Conservation (phyloP, 2,797 vertebrate genomes). For the Vultur gryphus region DNA sequence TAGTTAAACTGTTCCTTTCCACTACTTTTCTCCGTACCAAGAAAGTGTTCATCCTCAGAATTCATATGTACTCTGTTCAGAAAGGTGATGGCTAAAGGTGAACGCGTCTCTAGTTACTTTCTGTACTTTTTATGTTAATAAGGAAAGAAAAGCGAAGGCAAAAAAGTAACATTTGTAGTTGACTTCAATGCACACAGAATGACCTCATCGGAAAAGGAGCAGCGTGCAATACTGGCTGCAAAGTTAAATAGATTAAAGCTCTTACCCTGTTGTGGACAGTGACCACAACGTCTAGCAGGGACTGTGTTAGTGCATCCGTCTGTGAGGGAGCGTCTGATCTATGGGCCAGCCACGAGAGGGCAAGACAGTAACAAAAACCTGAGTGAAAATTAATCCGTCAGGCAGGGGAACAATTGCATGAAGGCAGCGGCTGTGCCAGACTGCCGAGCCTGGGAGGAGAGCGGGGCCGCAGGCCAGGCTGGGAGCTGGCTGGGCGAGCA, state of each 20-base stretch:
- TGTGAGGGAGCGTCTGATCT: not conserved
- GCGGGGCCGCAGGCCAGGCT: not conserved
- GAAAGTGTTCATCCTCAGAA: not conserved
- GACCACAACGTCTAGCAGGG: rapidly evolving
- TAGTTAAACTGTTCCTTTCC: not conserved
- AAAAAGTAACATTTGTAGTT: not conserved
- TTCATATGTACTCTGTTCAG: not conserved
- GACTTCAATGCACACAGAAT: not conserved
- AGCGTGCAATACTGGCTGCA: not conserved
- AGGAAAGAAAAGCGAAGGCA: not conserved
- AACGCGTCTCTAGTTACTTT: not conserved
- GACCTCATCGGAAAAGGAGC: not conserved
- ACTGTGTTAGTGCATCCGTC: not conserved
- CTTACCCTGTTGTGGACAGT: not conserved
- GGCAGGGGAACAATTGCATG: not conserved
- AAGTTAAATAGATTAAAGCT: not conserved
- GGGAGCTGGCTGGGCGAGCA: not conserved
- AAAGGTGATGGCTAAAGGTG: not conserved
- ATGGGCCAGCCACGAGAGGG: not conserved
- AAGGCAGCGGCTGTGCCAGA: not conserved
- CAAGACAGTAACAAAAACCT: not conserved
- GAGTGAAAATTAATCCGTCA: not conserved
- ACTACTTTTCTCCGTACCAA: not conserved
- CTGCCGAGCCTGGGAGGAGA: not conserved
- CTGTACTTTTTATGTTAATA: not conserved